These are phyloP conservation scores for Morpho deidamia DNA, from an alignment of 2,888 invertebrate species.

Conservation along the genomic window DNA sequence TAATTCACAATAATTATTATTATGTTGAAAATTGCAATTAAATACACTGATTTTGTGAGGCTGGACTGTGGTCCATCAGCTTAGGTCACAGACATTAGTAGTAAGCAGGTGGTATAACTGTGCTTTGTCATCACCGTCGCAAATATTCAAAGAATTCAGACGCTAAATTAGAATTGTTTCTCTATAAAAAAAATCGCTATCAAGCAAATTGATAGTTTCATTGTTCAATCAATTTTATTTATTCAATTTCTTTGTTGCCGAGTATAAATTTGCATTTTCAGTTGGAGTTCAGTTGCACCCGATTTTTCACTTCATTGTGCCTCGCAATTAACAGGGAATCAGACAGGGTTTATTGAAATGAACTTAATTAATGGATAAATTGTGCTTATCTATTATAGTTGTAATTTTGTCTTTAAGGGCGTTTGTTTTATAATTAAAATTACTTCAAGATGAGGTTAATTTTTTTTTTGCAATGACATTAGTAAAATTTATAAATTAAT, in stretches of 20 bases:
- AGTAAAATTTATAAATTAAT: too few species aligned
- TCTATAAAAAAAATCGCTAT: not conserved
- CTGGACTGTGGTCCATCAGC: too few species aligned
- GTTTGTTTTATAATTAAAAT: too few species aligned
- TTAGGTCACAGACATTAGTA: too few species aligned
- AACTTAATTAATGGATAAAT: conserved; percentile 50
- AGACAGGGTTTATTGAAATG: conserved; percentile 57
- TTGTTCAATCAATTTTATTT: conserved; percentile 8
- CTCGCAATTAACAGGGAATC: conserved; percentile 66
- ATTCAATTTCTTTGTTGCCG: conserved; percentile 28
- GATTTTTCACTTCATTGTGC: conserved; percentile 49
- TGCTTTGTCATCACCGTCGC: too few species aligned
- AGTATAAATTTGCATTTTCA: conserved; percentile 46
- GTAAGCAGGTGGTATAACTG: too few species aligned
- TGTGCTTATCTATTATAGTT: conserved; percentile 29
- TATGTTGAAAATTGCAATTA: too few species aligned
- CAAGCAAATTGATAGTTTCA: conserved; percentile 1
- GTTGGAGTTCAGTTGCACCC: conserved; percentile 40
- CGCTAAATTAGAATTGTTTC: not conserved
- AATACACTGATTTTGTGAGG: too few species aligned
- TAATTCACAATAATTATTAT: too few species aligned
- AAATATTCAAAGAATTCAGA: too few species aligned
- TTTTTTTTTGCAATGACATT: too few species aligned
- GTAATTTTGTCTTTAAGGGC: conserved; percentile 19
- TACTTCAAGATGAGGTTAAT: not conserved